Conservation (phyloP, 2,888 invertebrate species). For the Nomada hirtipes region DNA sequence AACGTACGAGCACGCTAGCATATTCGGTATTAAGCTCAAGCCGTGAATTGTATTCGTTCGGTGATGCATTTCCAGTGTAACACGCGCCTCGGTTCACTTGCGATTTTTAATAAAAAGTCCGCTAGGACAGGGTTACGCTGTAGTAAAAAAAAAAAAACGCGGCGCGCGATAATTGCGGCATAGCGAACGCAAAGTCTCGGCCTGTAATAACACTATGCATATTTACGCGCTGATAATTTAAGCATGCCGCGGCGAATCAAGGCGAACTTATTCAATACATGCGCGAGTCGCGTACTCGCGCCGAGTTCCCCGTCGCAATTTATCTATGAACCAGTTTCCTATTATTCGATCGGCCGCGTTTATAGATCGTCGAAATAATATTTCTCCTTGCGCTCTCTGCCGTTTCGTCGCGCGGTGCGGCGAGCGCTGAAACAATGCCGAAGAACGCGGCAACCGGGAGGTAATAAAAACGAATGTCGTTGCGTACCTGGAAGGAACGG, state of each 20-base stretch:
- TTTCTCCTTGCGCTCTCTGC: background rate
- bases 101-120: no score
- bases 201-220: constrained; percentile 15
- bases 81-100: no score
- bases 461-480: constrained; percentile 41
- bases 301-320: constrained; percentile 57
- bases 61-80: no score
- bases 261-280: background rate
- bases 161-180: background rate
- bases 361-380: background rate
- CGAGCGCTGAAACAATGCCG: background rate
- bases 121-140: background rate
- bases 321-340: background rate
- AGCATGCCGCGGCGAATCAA: constrained; percentile 1
- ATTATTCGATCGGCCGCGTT: background rate
- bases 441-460: constrained; percentile 13
- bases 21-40: background rate
- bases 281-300: background rate
- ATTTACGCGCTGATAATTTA: constrained; percentile 10
- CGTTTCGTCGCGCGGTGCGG: background rate
- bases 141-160: background rate
- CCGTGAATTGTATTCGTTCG: background rate
- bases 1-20: background rate
- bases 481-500: constrained; percentile 89
- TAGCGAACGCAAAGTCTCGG: background rate